Conservation (phyloP, 2,888 invertebrate species). For the Oconnorella tubifera region DNA sequence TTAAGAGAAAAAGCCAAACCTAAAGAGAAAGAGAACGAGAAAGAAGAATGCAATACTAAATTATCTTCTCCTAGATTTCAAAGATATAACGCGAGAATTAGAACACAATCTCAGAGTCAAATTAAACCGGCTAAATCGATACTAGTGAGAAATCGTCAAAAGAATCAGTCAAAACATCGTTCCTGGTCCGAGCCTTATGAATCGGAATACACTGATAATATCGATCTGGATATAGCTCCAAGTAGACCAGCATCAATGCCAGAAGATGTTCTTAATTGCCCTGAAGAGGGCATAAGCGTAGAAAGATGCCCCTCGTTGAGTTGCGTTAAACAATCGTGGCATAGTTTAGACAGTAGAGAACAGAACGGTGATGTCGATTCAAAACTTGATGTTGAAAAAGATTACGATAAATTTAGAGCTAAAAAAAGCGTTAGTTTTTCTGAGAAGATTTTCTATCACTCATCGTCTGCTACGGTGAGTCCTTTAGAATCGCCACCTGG, state of each 20-base stretch:
- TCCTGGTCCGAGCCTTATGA: conserved; percentile 30
- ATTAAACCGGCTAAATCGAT: conserved; percentile 20
- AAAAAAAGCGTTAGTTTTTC: conserved; percentile 53
- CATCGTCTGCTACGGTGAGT: conserved; percentile 29
- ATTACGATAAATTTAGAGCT: conserved; percentile 17
- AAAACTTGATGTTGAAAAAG: background rate
- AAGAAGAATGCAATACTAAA: too few species aligned
- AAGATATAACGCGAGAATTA: too few species aligned
- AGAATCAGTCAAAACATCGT: conserved; percentile 21
- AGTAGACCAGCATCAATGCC: background rate
- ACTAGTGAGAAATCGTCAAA: conserved; percentile 16
- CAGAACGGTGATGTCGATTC: background rate
- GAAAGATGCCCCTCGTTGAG: background rate
- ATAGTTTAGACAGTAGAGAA: background rate
- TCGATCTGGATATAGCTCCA: background rate
- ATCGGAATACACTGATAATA: conserved; percentile 21
- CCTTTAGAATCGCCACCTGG: conserved; percentile 23
- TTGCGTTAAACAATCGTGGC: background rate
- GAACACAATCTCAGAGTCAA: too few species aligned
- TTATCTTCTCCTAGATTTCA: background rate
- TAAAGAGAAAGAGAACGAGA: too few species aligned
- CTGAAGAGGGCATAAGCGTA: background rate
- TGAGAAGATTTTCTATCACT: conserved; percentile 52
- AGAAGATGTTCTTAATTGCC: background rate
- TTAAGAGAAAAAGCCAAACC: background rate